These are phyloP conservation scores for Sesamia nonagrioides DNA, from an alignment of 1,140 invertebrate genomes.

Conservation along the genomic window DNA sequence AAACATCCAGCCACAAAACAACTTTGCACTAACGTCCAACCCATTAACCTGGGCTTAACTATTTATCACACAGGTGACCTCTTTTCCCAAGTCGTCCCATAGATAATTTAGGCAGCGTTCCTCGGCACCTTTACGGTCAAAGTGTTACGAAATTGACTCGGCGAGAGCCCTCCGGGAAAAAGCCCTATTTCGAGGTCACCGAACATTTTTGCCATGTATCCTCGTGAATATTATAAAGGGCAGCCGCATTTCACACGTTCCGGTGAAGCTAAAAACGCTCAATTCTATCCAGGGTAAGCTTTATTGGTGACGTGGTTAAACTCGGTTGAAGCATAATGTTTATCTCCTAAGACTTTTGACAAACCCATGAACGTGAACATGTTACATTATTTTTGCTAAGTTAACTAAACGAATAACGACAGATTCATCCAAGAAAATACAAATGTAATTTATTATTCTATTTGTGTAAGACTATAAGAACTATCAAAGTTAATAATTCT, in stretches of 20 bases:
- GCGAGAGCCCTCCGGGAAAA: constrained; percentile 59
- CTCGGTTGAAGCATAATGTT: constrained; percentile 54
- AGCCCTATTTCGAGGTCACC: constrained; percentile 69
- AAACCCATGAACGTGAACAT: background rate
- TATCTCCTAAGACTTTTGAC: constrained; percentile 33
- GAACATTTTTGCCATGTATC: constrained; percentile 68
- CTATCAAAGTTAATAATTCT: constrained; percentile 3
- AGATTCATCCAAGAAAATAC: background rate
- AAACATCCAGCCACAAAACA: constrained; percentile 51
- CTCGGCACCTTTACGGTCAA: constrained; percentile 65
- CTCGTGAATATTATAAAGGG: constrained; percentile 74
- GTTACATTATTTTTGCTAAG: background rate
- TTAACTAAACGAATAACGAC: background rate
- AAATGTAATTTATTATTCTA: background rate
- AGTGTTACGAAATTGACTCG: constrained; percentile 70
- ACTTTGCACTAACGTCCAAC: constrained; percentile 54
- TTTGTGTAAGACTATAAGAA: background rate
- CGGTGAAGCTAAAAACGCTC: constrained; percentile 67
- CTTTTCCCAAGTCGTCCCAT: constrained; percentile 66
- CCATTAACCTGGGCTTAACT: constrained; percentile 67
- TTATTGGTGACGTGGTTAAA: constrained; percentile 63
- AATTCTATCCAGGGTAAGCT: constrained; percentile 59
- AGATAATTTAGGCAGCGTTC: constrained; percentile 68
- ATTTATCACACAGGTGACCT: constrained; percentile 71
- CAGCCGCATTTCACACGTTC: constrained; percentile 67